Evolutionary conservation across 2,888 invertebrate genomes (phyloP), one percentile per base, ranked within the genome.

Genomic region (Clivina fossor): DNA sequence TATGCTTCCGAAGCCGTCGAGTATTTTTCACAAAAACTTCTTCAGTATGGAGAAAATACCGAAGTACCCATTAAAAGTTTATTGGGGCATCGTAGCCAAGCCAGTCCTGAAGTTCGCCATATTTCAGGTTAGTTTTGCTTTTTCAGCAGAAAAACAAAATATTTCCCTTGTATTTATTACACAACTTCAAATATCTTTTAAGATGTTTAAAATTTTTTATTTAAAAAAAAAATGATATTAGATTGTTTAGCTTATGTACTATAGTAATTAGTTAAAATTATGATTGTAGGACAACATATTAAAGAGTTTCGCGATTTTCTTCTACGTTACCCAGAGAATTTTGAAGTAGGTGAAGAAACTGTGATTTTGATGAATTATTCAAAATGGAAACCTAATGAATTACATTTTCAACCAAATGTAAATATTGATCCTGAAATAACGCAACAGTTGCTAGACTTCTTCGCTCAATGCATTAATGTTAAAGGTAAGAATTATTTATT

Each of bases 1-100:
- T 94, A 94, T 74, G 95, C 93, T 66, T 86, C 89, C 69, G 97
- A 97, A 77, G 97, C 99, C 55, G 95, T 97, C 67, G 93, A 95
- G 71, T 99, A 97, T 78, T 99, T 99, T 77, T 90, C 92, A 53
- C 85, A 89, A 71, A 96, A 97, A 78, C 84, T 99, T 75, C 80
- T 91, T 61, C 93, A 97, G 76, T 95, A 98, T 74, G 96, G 98
- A 57, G 87, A 91, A 61, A 93, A 90, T 51, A 92, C 95, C 2
- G 97, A 98, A 80, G 93, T 99, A 62, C 97, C 96, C 3, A 93
- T 98, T 64, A 93, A 93, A 73, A 95, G 95, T 74, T 82, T 99
- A 62, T 82, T 98, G 58, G 98, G 98, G 0, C 98, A 98, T 76
- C 84, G 96, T 62, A 93, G 93, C 62, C 95, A 93, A 76, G 98